Evolutionary conservation across 2,797 vertebrate genomes (phyloP), one percentile per base, ranked within the genome.

Genomic region (Okamejei kenojei): DNA sequence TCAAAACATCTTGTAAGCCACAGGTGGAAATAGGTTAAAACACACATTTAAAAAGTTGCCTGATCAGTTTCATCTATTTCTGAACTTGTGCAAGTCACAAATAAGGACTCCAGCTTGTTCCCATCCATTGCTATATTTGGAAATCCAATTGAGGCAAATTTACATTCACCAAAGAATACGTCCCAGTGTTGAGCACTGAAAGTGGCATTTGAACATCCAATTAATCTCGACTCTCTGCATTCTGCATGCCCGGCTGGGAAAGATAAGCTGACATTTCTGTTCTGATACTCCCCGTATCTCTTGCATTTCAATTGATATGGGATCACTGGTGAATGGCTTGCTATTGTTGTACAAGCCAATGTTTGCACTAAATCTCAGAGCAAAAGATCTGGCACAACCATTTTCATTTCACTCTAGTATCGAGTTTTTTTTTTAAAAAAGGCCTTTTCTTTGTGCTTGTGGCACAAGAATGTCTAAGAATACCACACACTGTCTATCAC

Each of bases 281-380:
- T 65, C 84, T 88, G 84, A 65, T 68, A 65, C 84, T 88, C 17
- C n/a, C 61, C 61, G 15, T n/a, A 86, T 65, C 63, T 88, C 68
- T 35, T 88, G 63, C 15, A 88, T 88, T 88, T 88, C 84, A 35
- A 68, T 68, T 88, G 63, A 35, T 68, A 68, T 23, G 35, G 84
- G 84, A 68, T 88, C 7, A n/a, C n/a, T 35, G n/a, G 68, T 7
- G 8, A 63, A 9, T 68, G 63, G n/a, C 23, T 1, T 68, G 84
- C n/a, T 68, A 88, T 88, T 68, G 84, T 68, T 68, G 84, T 15
- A 68, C 15, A 35, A 86, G 84, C 29, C 29, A 88, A 63, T 35
- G 15, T 88, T 88, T 88, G 84, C 61, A 88, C 63, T 88, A 68
- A 35, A 88, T 68, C 63, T 88, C n/a, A 88, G 15, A 21, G 61